Percentiles rank a stretch among this genome's conserved stretches.
These are phyloP conservation scores for Alloplasta piceator DNA, from an alignment of 2,888 invertebrate species.

Conservation along the genomic window DNA sequence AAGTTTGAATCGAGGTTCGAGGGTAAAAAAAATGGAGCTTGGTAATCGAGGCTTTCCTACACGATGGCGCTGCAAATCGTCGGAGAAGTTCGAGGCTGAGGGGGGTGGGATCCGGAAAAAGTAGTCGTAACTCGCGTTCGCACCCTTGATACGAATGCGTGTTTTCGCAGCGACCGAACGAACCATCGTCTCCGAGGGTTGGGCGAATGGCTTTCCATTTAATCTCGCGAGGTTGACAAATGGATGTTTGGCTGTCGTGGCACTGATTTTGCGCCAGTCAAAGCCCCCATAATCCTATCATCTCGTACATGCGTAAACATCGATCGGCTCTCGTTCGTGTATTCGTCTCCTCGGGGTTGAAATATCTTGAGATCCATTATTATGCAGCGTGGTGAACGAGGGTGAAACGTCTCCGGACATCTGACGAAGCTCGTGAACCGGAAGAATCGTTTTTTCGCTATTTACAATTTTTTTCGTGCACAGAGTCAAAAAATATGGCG, in stretches of 20 bases:
- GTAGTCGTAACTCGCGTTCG: slow-evolving; percentile 55
- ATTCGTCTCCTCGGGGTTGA: slow-evolving; percentile 69
- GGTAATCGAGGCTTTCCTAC: slow-evolving; percentile 22
- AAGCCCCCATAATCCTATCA: slow-evolving; percentile 78
- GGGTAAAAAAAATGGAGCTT: slow-evolving; percentile 38
- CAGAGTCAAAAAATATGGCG: no score
- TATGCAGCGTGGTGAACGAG: no score
- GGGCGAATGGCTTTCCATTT: slow-evolving; percentile 77
- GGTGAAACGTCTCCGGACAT: no score
- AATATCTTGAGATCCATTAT: slow-evolving; percentile 69
- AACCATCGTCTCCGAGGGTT: slow-evolving; percentile 66
- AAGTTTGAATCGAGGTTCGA: slow-evolving; percentile 6
- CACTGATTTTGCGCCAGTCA: slow-evolving; percentile 80
- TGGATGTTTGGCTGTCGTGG: slow-evolving; percentile 72
- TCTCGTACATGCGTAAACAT: slow-evolving; percentile 77
- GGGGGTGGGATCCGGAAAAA: slow-evolving; percentile 37
- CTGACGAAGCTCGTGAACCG: no score
- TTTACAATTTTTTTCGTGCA: no score
- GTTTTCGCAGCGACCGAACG: slow-evolving; percentile 65
- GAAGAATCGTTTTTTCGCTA: no score
- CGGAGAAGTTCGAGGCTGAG: slow-evolving; percentile 35
- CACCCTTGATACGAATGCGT: slow-evolving; percentile 65
- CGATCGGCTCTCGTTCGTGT: slow-evolving; percentile 68
- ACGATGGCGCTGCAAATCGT: slow-evolving; percentile 26
- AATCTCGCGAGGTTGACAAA: slow-evolving; percentile 81